phyloP scores from a whole-genome alignment of 1,140 invertebrate genomes.

The Pseudomyrmex dendroicus region DNA sequence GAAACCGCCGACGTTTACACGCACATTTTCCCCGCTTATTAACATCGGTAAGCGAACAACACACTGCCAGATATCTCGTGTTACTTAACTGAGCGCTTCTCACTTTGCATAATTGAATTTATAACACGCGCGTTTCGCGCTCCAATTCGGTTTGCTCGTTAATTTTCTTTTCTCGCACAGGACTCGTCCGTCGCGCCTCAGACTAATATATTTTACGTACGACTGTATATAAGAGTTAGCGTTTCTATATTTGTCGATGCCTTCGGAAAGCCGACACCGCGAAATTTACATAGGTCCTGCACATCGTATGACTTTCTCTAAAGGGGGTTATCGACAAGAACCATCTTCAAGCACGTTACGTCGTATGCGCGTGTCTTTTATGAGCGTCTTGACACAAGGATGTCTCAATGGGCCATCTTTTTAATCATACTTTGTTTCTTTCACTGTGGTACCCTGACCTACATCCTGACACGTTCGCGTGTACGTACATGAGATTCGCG shows the following conservation, averaged over 20 bases:
- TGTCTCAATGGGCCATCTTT: conserved; percentile 47
- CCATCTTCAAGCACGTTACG: conserved; percentile 55
- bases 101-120: conserved; percentile 27
- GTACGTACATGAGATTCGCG: not conserved
- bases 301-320: conserved; percentile 61
- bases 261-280: conserved; percentile 5
- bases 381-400: not conserved
- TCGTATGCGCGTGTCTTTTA: conserved; percentile 29
- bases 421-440: conserved; percentile 28
- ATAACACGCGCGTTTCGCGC: not conserved
- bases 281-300: conserved; percentile 62
- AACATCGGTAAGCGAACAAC: conserved; percentile 26
- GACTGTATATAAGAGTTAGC: conserved; percentile 17
- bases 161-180: conserved; percentile 5
- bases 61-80: not conserved
- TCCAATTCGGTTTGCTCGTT: conserved; percentile 5
- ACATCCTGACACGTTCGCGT: conserved; percentile 41
- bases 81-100: conserved; percentile 36
- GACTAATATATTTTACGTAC: not conserved
- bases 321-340: conserved; percentile 47
- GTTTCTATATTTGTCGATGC: conserved; percentile 12
- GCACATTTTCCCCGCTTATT: conserved; percentile 35
- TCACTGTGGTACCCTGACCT: conserved; percentile 38
- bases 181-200: not conserved
- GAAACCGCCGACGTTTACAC: conserved; percentile 32